Evolutionary conservation across 2,888 invertebrate species (phyloP).

Genomic region (Dromius quadrimaculatus): DNA sequence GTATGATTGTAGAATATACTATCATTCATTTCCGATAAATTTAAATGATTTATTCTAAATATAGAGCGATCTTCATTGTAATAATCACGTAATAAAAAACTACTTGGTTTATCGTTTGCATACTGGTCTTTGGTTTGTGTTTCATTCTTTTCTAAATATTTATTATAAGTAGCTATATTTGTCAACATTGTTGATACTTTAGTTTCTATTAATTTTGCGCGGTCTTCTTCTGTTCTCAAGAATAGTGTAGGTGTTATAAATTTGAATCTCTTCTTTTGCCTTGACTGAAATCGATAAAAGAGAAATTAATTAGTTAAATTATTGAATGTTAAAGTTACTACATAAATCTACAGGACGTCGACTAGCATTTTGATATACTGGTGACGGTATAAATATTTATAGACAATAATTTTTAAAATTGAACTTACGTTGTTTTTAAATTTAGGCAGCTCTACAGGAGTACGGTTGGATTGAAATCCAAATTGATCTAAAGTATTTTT

Average conservation of each 20-base stretch:
- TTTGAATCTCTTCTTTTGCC: constrained; percentile 59
- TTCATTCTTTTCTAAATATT: background rate
- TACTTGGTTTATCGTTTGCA: constrained; percentile 18
- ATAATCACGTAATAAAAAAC: constrained; percentile 57
- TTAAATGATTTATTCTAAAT: constrained; percentile 25
- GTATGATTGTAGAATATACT: constrained; percentile 42
- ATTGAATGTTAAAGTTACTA: background rate
- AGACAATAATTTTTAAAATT: too few species aligned
- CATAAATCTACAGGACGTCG: too few species aligned
- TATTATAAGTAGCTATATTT: constrained; percentile 41
- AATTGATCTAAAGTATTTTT: constrained; percentile 72
- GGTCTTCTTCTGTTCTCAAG: constrained; percentile 61
- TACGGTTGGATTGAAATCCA: constrained; percentile 68
- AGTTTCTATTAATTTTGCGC: constrained; percentile 59
- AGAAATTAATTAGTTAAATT: constrained; percentile 33
- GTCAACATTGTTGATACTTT: constrained; percentile 35
- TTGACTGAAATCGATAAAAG: constrained; percentile 54
- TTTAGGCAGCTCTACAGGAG: background rate
- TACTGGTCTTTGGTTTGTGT: background rate
- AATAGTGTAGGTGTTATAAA: constrained; percentile 62
- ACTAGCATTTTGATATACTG: constrained; percentile 48
- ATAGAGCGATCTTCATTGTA: constrained; percentile 5
- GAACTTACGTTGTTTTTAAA: constrained; percentile 54
- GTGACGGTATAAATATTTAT: constrained; percentile 37
- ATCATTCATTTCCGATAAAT: background rate